phyloP scores from a whole-genome alignment of 2,888 invertebrate species.

The Pandemis cinnamomeana region DNA sequence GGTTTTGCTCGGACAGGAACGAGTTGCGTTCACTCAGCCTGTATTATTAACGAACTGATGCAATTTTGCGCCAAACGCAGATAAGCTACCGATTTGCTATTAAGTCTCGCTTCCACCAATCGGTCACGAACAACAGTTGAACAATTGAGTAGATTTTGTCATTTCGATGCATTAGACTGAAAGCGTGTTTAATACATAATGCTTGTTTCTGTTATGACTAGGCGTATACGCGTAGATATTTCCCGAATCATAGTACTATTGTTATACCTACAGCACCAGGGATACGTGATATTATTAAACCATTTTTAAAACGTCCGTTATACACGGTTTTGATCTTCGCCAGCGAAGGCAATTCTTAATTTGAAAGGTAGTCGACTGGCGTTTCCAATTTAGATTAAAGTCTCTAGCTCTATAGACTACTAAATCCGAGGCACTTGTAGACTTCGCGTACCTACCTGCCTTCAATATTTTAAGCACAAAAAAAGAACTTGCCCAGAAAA shows the following conservation, averaged over 20 bases:
- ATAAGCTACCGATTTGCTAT: constrained; percentile 54
- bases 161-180: neutral
- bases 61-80: constrained; percentile 56
- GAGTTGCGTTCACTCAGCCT: constrained; percentile 37
- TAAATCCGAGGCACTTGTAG: neutral
- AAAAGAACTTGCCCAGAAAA: neutral
- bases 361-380: neutral
- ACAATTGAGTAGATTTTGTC: constrained; percentile 27
- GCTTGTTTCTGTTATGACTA: neutral
- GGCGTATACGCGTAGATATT: no score
- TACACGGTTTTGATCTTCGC: neutral
- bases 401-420: neutral
- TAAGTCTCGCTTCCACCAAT: constrained; percentile 5
- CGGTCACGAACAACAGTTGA: neutral
- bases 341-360: neutral
- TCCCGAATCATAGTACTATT: no score
- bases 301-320: no score
- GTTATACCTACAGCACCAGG: no score
- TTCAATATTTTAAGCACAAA: neutral
- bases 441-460: neutral
- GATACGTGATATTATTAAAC: no score
- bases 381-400: neutral
- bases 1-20: constrained; percentile 31
- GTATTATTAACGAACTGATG: constrained; percentile 59
- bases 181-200: neutral